A percentile compares a stretch with the other conserved stretches of the same genome.
Conservation (phyloP, 2,888 invertebrate genomes). For the Acanthosepion pharaonis region DNA sequence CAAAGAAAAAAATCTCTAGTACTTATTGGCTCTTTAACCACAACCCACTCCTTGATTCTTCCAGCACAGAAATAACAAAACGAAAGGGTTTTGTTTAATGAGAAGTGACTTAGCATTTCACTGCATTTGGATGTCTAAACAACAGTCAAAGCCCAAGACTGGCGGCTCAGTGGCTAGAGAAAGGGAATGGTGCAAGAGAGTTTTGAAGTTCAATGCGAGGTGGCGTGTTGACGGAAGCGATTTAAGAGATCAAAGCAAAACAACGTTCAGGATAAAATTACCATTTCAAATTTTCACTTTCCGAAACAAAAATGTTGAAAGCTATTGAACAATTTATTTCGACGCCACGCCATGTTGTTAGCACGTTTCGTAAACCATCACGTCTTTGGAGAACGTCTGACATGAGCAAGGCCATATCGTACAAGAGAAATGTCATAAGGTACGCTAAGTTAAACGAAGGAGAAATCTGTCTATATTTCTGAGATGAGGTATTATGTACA, state of each 20-base stretch:
- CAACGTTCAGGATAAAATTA: neutral
- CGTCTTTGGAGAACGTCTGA: too few relatives aligned
- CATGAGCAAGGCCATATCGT: too few relatives aligned
- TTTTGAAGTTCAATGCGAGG: neutral
- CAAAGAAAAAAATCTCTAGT: neutral
- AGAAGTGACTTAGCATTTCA: neutral
- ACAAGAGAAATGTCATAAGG: too few relatives aligned
- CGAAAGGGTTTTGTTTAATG: constrained; percentile 13
- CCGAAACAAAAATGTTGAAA: too few relatives aligned
- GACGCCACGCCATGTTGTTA: too few relatives aligned
- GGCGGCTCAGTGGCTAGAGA: neutral
- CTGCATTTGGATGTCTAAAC: constrained; percentile 4
- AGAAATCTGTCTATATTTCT: too few relatives aligned
- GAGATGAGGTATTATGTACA: too few relatives aligned
- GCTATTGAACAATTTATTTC: too few relatives aligned
- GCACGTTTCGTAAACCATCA: too few relatives aligned
- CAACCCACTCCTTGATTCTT: neutral
- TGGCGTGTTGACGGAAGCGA: neutral
- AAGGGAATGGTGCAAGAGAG: neutral
- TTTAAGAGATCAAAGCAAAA: neutral
- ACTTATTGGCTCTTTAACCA: neutral
- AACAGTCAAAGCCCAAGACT: neutral
- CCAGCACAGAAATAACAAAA: neutral
- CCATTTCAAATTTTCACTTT: too few relatives aligned
- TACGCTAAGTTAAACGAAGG: too few relatives aligned